Base-by-base conservation (phyloP, 2,797 vertebrate genomes). In the Distichodus sexfasciatus region DNA sequence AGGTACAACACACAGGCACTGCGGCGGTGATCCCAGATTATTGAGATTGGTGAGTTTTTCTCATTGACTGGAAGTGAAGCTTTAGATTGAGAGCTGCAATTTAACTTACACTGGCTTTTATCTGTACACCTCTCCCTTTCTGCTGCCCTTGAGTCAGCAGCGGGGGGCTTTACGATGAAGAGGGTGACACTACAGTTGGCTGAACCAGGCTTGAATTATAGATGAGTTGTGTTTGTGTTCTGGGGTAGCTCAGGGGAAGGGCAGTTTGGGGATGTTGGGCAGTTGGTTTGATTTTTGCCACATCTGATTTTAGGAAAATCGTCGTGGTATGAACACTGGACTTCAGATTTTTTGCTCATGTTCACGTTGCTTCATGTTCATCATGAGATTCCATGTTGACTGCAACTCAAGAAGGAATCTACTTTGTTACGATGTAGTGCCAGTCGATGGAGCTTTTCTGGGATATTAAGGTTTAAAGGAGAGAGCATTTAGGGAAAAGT, bases 161-260 rank as follows among this genome's bases (percentile, higher is more conserved):
- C 35, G 26, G 60, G 57, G 64, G 66, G 58, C 72, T 62, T 73
- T 26, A 58, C 38, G 36, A 17, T 40, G 15, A 33, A 24, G 35
- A n/a, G 40, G 15, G 41, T 29, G 17, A 35, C 66, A 26, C 60
- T 54, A 41, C 15, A 33, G 31, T 62, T 64, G 61, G 26, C 21
- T 29, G 21, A 6, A 50, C 48, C 46, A 12, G 26, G 36, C 23
- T 40, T 75, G 69, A 80, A 75, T 79, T 72, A 80, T 77, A 53
- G 58, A 80, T 72, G 33, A 60, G 41, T 40, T 66, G 54, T 6
- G 23, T 29, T 54, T 64, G 38, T 67, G 58, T 61, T 62, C 48
- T 44, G 58, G 72, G 60, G 61, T 59, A 72, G 71, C 71, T 77
- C 69, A 59, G 57, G 47, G 40, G 43, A 57, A 47, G 67, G 53